Percentiles rank a stretch among this genome's conserved stretches.
Conservation (phyloP, 2,888 invertebrate genomes). For the Heliothis peltigera region DNA sequence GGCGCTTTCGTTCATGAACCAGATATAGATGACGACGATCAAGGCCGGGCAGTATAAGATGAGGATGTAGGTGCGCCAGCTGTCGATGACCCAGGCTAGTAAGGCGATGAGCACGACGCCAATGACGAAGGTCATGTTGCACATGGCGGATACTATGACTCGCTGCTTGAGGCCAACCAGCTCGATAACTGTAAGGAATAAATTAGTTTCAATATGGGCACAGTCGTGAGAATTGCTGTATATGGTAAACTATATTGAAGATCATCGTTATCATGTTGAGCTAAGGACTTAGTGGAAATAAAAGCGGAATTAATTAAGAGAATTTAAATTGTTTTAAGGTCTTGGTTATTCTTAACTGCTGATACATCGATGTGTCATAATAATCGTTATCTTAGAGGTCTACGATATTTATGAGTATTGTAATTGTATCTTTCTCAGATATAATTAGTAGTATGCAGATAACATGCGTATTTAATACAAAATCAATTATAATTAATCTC, state of each 20-base stretch:
- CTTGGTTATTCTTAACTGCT: not conserved
- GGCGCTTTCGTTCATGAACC: slow-evolving; percentile 93
- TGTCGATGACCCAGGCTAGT: slow-evolving; percentile 92
- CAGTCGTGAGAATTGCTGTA: slow-evolving; percentile 26
- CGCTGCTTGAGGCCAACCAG: slow-evolving; percentile 93
- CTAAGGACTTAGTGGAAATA: slow-evolving; percentile 15
- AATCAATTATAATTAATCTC: not conserved
- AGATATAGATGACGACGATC: slow-evolving; percentile 92
- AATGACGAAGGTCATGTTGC: slow-evolving; percentile 93
- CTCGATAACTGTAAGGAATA: slow-evolving; percentile 91
- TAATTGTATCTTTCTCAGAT: not conserved
- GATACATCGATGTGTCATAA: not conserved
- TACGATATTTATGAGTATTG: not conserved
- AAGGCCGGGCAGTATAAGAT: slow-evolving; percentile 93
- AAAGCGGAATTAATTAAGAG: slow-evolving; percentile 6
- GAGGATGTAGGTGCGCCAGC: slow-evolving; percentile 93
- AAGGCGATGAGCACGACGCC: slow-evolving; percentile 93
- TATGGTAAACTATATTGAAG: slow-evolving; percentile 33
- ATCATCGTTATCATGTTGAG: slow-evolving; percentile 22
- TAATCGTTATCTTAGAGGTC: not conserved
- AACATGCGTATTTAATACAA: not conserved
- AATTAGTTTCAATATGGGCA: slow-evolving; percentile 41
- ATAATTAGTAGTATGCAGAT: not conserved
- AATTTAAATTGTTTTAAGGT: not conserved
- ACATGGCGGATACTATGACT: slow-evolving; percentile 93